Evolutionary conservation across 2,113 vertebrate genomes (phyloP).

Genomic region (Onychostoma macrolepis): DNA sequence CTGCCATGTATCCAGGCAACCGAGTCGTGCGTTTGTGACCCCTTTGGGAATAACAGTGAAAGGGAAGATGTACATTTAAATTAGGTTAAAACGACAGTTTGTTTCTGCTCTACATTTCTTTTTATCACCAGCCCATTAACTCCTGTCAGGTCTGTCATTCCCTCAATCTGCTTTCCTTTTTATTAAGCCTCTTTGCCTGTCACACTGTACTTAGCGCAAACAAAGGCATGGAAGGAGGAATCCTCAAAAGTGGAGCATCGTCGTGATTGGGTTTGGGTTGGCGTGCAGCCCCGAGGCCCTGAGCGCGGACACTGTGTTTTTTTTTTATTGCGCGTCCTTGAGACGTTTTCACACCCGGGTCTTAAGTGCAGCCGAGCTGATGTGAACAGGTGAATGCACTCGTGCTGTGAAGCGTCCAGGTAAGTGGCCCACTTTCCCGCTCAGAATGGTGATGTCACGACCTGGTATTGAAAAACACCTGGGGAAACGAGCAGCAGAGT

Average conservation of each 20-base stretch:
- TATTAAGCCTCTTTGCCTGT: slow-evolving; percentile 31
- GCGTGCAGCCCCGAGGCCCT: background rate
- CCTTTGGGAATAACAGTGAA: slow-evolving; percentile 29
- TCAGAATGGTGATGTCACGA: slow-evolving; percentile 26
- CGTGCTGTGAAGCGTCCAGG: slow-evolving; percentile 37
- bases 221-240: slow-evolving; percentile 26
- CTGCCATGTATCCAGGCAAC: slow-evolving; percentile 59
- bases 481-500: slow-evolving; percentile 29
- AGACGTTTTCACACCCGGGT: slow-evolving; percentile 35
- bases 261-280: slow-evolving; percentile 27
- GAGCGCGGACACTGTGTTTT: too few relatives aligned
- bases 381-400: slow-evolving; percentile 50
- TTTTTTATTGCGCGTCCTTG: background rate
- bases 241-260: slow-evolving; percentile 12
- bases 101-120: slow-evolving; percentile 52
- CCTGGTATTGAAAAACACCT: slow-evolving; percentile 3
- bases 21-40: slow-evolving; percentile 38
- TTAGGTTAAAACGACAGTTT: slow-evolving; percentile 56
- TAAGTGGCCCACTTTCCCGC: slow-evolving; percentile 43
- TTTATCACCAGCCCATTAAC: slow-evolving; percentile 54
- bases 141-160: slow-evolving; percentile 51
- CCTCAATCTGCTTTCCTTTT: slow-evolving; percentile 38
- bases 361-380: slow-evolving; percentile 19
- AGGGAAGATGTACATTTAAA: slow-evolving; percentile 51
- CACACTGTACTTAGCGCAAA: slow-evolving; percentile 48